Base-by-base conservation (phyloP, 2,113 vertebrate genomes). In the Macquaria ambigua region DNA sequence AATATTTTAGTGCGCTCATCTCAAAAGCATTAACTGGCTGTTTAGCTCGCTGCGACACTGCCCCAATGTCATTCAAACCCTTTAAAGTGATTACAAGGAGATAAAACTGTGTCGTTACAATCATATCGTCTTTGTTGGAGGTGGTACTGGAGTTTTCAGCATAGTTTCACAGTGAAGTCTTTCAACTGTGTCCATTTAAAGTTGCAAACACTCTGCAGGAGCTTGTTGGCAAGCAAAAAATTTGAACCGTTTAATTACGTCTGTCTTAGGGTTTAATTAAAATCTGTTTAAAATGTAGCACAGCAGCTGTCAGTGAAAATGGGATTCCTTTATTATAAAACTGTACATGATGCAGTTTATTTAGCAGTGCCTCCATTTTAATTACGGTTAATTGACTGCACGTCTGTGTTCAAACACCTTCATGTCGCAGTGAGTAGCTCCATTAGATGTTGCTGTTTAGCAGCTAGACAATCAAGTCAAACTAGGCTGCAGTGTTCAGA, bases 1-100 rank as follows among this genome's bases (percentile, higher is more conserved):
- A 92, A 94, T 92, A 94, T 95, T 94, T 93, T 82, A 90, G 63
- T 80, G 83, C 1, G 66, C 87, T 90, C 87, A 93, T 95, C 90
- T 87, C 78, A 89, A 81, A 93, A 88, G 90, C 82, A 90, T 92
- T 82, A 92, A 90, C 71, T 90, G 77, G 69, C 87, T 87, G 74
- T 87, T 90, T 79, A 88, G 82, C 84, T 86, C 58, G 15, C 79
- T 81, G 71, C 14, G 59, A 91, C 86, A 89, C 83, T 78, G 84
- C 77, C 83, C 84, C 84, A 88, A 89, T 91, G 89, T 90, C 89
- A 89, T 91, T 90, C 72, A 87, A 88, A 85, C 68, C 73, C 77
- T 88, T 91, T 70, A 87, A 92, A 92, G 82, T 90, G 84, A 93
- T 90, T 82, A 87, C 84, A 82, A 83, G 74, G 82, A 74, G 79